Base-by-base conservation (phyloP, 2,888 invertebrate species). In the Rhamnusium bicolor region DNA sequence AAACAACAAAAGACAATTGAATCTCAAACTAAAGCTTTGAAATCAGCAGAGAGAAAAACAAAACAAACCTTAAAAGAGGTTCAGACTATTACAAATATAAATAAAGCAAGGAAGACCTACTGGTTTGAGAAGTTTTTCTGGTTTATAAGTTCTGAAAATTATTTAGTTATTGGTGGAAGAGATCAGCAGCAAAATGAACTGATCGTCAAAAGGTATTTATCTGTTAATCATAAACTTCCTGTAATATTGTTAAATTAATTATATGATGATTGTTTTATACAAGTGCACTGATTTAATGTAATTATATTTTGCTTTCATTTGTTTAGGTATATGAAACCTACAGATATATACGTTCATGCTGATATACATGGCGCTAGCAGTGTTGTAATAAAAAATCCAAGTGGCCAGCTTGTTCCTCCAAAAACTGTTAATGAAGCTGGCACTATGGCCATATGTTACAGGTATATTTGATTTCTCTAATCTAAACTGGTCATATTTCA, bases 71-170 rank as follows among this genome's bases (percentile, higher is more conserved):
- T 99, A 24, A 98, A 98, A 86, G 98, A 98, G 84, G 97, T 88
- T 0, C 94, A 96, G 84, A 94, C 95, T 0, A 96, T 96, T 81
- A 96, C 96, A 67, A 96, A 92, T 82, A 98, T 99, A 79, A 96
- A 95, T 80, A 98, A 98, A 88, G 95, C 96, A 1, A 90, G 99
- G 56, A 98, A 98, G 89, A 94, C 95, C 0, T 97, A 95, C 88
- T 99, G 99, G 99, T 99, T 99, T 90, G 99, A 99, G 89, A 99
- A 99, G 89, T 99, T 99, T 89, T 95, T 93, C 87, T 99, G 99
- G 99, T 99, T 99, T 87, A 95, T 99, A 77, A 97, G 96, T 32
- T 96, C 97, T 0, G 99, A 99, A 89, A 98, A 98, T 87, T 96
- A 94, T 88, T 88, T 96, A 84, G 93, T 99, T 46, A 96, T 99